Conservation (phyloP, 1,140 invertebrate species). For the Proctacanthus coquilletti region DNA sequence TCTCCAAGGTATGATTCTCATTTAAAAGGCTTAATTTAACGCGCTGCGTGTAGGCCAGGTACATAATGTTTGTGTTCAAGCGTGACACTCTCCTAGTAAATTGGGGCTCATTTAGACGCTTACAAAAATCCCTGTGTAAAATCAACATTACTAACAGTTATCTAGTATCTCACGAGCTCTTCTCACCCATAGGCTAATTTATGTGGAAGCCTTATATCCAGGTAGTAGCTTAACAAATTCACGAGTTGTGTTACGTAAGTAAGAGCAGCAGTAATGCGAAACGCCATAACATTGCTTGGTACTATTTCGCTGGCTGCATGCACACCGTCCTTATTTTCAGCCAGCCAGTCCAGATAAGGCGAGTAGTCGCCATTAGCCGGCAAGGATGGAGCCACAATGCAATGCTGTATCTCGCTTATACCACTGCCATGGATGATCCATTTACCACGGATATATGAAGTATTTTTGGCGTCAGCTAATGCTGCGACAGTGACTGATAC, state of each 20-base stretch:
- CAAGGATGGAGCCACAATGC: constrained; percentile 56
- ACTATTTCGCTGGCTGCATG: constrained; percentile 27
- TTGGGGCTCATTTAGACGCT: constrained; percentile 50
- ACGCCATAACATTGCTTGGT: constrained; percentile 44
- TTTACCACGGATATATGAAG: constrained; percentile 53
- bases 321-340: constrained; percentile 46
- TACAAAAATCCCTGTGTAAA: constrained; percentile 52
- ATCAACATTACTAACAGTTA: constrained; percentile 2
- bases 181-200: constrained; percentile 54
- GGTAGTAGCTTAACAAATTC: constrained; percentile 55
- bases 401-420: constrained; percentile 48
- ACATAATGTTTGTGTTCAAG: constrained; percentile 66
- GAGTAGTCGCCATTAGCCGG: constrained; percentile 58
- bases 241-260: constrained; percentile 68
- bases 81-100: constrained; percentile 58
- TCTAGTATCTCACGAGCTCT: background rate
- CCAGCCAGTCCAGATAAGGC: constrained; percentile 55
- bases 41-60: constrained; percentile 65
- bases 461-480: constrained; percentile 58
- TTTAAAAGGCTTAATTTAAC: constrained; percentile 45
- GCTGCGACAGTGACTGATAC: constrained; percentile 48
- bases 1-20: constrained; percentile 54
- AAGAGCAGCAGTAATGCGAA: constrained; percentile 59
- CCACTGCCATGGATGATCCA: constrained; percentile 55
- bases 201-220: constrained; percentile 58